Evolutionary conservation across 1,140 invertebrate species (phyloP).

Genomic region (Heliconius nattereri): DNA sequence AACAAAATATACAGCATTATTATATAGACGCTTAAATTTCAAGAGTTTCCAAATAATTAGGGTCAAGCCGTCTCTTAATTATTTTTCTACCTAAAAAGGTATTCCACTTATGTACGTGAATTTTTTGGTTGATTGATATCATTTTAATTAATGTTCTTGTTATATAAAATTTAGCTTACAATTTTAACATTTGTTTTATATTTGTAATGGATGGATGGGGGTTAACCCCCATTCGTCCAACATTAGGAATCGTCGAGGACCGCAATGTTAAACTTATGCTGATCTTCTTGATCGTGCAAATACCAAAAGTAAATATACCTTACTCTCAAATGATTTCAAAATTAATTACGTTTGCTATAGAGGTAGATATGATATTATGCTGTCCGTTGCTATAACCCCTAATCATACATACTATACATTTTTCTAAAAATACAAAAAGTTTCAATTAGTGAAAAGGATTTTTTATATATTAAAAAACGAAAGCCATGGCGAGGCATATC

Average conservation of each 20-base stretch:
- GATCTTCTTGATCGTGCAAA: constrained; percentile 1
- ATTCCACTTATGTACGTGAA: neutral
- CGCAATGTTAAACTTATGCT: constrained; percentile 18
- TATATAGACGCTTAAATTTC: neutral
- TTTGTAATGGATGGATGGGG: neutral
- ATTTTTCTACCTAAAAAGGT: neutral
- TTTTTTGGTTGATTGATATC: neutral
- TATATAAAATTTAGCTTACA: neutral
- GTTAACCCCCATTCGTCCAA: neutral
- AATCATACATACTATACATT: neutral
- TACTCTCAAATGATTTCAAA: neutral
- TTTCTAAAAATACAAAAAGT: too few species aligned
- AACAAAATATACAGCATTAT: neutral
- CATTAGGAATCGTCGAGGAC: neutral
- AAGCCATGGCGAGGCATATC: too few species aligned
- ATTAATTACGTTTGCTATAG: constrained; percentile 4
- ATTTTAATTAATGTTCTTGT: constrained; percentile 1
- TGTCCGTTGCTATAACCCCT: neutral
- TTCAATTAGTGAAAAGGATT: too few species aligned
- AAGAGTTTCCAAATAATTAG: constrained; percentile 4
- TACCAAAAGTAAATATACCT: constrained; percentile 10
- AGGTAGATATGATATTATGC: neutral
- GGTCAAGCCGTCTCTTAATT: constrained; percentile 5
- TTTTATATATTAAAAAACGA: too few species aligned
- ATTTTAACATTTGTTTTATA: neutral